Evolutionary conservation across 1,140 invertebrate genomes (phyloP).

Genomic region (Ostrea edulis): DNA sequence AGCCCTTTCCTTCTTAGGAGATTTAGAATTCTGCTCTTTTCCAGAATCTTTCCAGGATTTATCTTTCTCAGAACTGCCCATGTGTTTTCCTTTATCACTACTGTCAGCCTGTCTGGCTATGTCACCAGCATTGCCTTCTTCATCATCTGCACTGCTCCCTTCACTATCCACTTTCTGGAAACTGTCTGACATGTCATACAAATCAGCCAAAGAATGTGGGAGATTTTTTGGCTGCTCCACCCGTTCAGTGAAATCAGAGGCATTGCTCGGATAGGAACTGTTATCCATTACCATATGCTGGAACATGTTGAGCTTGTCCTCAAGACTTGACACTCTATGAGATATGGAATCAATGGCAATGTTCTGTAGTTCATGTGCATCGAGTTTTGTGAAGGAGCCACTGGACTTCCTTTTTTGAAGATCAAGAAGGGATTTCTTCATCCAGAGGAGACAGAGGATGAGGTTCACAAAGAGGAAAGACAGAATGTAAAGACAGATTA

Average conservation of each 20-base stretch:
- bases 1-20: no score
- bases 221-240: conserved; percentile 54
- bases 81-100: not conserved
- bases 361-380: conserved; percentile 42
- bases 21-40: not conserved
- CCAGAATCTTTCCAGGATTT: conserved; percentile 26
- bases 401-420: not conserved
- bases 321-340: conserved; percentile 51
- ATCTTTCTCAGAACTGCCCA: conserved; percentile 14
- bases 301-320: conserved; percentile 59
- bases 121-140: conserved; percentile 40
- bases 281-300: conserved; percentile 62
- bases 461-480: conserved; percentile 9
- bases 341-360: conserved; percentile 51
- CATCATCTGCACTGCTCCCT: not conserved
- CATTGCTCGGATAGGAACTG: conserved; percentile 62
- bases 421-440: not conserved
- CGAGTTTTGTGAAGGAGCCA: conserved; percentile 2
- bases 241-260: conserved; percentile 57
- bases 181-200: conserved; percentile 31
- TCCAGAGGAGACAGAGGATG: not conserved
- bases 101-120: not conserved
- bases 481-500: not conserved
- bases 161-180: not conserved
- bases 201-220: conserved; percentile 38